Evolutionary conservation across 2,888 invertebrate genomes (phyloP).

Genomic region (Xestia xanthographa): DNA sequence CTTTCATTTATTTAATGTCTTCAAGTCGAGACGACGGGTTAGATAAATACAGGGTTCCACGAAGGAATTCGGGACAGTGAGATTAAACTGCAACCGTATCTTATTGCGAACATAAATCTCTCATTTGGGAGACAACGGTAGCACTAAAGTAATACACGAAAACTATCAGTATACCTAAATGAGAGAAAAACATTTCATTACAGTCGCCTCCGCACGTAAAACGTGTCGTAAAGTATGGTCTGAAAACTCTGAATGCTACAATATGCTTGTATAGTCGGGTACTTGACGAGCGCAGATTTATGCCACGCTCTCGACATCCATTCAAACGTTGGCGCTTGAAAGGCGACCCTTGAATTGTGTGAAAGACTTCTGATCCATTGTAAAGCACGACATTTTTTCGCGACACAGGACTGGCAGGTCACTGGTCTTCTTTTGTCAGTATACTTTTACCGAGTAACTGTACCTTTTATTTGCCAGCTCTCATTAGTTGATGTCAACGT

Average conservation of each 20-base stretch:
- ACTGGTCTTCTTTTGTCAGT: slow-evolving; percentile 35
- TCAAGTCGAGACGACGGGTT: slow-evolving; percentile 30
- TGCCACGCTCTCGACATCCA: slow-evolving; percentile 51
- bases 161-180: slow-evolving; percentile 68
- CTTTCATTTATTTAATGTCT: slow-evolving; percentile 41
- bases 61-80: slow-evolving; percentile 47
- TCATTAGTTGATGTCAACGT: slow-evolving; percentile 52
- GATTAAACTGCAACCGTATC: slow-evolving; percentile 63
- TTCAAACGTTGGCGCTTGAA: slow-evolving; percentile 57
- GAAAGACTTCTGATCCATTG: slow-evolving; percentile 49
- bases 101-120: slow-evolving; percentile 70
- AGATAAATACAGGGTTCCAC: slow-evolving; percentile 46
- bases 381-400: slow-evolving; percentile 40
- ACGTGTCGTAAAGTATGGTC: slow-evolving; percentile 49
- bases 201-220: slow-evolving; percentile 57
- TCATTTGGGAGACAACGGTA: slow-evolving; percentile 55
- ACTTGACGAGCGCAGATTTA: slow-evolving; percentile 53
- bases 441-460: slow-evolving; percentile 21
- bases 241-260: slow-evolving; percentile 56
- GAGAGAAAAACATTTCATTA: slow-evolving; percentile 64
- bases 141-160: slow-evolving; percentile 40
- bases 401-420: slow-evolving; percentile 14
- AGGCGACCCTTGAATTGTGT: slow-evolving; percentile 46
- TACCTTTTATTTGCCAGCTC: slow-evolving; percentile 26
- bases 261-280: slow-evolving; percentile 41